A percentile compares a stretch with the other conserved stretches of the same genome.
phyloP scores from a whole-genome alignment of 2,113 vertebrate genomes.

The Calcarius ornatus region DNA sequence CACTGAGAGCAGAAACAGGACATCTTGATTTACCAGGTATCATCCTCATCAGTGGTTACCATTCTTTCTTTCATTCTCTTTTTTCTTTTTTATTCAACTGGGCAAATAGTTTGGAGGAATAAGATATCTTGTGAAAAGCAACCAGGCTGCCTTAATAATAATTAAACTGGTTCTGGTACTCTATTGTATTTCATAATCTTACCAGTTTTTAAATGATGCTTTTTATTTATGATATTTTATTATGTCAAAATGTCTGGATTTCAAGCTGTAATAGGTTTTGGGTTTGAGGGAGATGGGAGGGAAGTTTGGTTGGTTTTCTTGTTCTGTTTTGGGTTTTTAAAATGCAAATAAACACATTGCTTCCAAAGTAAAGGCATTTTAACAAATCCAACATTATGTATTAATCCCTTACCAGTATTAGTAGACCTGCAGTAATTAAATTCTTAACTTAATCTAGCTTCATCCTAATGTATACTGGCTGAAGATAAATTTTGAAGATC shows the following conservation, averaged over 20 bases:
- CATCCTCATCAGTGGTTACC: background rate
- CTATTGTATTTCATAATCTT: background rate
- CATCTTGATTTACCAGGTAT: background rate
- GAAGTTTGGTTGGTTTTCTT: background rate
- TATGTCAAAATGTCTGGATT: background rate
- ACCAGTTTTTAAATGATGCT: background rate
- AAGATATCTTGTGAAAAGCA: background rate
- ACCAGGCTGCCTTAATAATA: background rate
- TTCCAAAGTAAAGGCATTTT: background rate
- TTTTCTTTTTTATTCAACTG: background rate
- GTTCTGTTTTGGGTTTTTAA: background rate
- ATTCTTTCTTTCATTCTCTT: background rate
- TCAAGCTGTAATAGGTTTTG: background rate
- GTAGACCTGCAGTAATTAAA: background rate
- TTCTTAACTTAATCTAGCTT: background rate
- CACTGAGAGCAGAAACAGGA: background rate
- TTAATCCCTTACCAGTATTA: background rate
- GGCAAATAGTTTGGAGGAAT: background rate
- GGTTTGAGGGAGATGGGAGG: background rate
- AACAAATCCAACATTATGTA: background rate
- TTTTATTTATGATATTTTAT: background rate
- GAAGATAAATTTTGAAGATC: background rate
- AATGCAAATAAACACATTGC: background rate
- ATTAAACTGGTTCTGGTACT: background rate
- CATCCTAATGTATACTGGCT: background rate